Evolutionary conservation across 1,140 invertebrate genomes (phyloP).

Genomic region (Phymastichus coffea): DNA sequence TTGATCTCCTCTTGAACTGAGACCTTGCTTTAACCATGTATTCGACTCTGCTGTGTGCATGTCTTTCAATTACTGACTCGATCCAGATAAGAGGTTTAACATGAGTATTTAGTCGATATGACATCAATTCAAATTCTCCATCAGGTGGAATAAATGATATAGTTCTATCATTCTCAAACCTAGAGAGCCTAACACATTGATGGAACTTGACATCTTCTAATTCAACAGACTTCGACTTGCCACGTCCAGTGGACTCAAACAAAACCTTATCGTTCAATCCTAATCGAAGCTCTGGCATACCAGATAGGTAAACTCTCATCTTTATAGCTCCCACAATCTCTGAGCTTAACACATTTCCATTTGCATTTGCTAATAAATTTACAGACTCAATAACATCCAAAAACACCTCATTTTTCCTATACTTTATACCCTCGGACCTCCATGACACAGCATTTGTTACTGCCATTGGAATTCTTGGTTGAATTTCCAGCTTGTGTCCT

Average conservation of each 20-base stretch:
- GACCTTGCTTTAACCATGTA: conserved; percentile 99
- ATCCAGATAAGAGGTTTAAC: conserved; percentile 99
- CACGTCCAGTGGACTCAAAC: conserved; percentile 96
- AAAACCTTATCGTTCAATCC: conserved; percentile 99
- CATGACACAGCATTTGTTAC: conserved; percentile 99
- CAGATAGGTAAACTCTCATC: conserved; percentile 98
- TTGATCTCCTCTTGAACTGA: conserved; percentile 97
- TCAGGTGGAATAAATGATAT: conserved; percentile 99
- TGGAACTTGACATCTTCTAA: conserved; percentile 99
- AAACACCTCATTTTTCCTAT: conserved; percentile 99
- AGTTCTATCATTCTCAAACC: conserved; percentile 98
- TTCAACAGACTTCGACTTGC: conserved; percentile 98
- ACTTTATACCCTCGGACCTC: conserved; percentile 98
- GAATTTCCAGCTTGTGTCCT: conserved; percentile 96
- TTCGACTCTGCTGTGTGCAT: conserved; percentile 96
- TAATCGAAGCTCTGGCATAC: conserved; percentile 99
- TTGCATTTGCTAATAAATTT: conserved; percentile 95
- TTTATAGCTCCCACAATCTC: conserved; percentile 99
- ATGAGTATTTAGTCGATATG: conserved; percentile 95
- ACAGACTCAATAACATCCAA: conserved; percentile 99
- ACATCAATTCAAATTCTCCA: conserved; percentile 99
- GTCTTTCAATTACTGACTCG: conserved; percentile 98
- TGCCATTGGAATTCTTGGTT: conserved; percentile 96
- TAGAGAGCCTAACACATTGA: conserved; percentile 95
- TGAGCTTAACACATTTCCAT: conserved; percentile 95